phyloP scores from a whole-genome alignment of 2,113 vertebrate species.

The Zeus faber region DNA sequence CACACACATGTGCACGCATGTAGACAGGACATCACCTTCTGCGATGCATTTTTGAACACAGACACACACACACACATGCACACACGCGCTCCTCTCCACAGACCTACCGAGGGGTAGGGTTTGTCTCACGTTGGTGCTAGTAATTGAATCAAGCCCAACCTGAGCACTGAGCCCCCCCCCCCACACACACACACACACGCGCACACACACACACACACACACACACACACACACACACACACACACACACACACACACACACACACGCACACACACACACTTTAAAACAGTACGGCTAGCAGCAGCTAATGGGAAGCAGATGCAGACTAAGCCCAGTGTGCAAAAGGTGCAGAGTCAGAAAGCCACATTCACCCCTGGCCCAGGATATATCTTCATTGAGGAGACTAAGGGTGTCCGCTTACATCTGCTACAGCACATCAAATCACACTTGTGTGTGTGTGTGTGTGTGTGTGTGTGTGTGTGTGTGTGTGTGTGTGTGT shows the following conservation, averaged over 20 bases:
- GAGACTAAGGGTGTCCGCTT: constrained; percentile 70
- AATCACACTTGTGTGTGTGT: constrained; percentile 67
- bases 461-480: constrained; percentile 4
- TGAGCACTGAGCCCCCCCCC: too few relatives aligned
- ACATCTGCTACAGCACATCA: constrained; percentile 67
- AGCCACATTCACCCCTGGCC: constrained; percentile 70
- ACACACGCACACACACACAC: constrained; percentile 50
- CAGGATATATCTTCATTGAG: constrained; percentile 77
- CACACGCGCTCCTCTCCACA: constrained; percentile 23
- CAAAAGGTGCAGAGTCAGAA: constrained; percentile 77
- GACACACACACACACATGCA: constrained; percentile 41
- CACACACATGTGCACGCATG: too few relatives aligned
- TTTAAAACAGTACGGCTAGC: constrained; percentile 76
- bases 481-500: too few relatives aligned
- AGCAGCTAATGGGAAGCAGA: constrained; percentile 81
- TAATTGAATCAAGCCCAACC: constrained; percentile 90
- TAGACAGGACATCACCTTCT: too few relatives aligned
- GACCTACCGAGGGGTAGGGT: too few relatives aligned
- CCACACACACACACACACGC: too few relatives aligned
- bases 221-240: too few relatives aligned
- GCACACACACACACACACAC: constrained; percentile 45
- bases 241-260: too few relatives aligned
- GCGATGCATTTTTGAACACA: too few relatives aligned
- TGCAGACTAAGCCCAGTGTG: constrained; percentile 68
- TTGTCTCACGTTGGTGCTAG: too few relatives aligned